These are phyloP conservation scores for Nomada flava DNA, from an alignment of 2,888 invertebrate genomes.

Conservation along the genomic window DNA sequence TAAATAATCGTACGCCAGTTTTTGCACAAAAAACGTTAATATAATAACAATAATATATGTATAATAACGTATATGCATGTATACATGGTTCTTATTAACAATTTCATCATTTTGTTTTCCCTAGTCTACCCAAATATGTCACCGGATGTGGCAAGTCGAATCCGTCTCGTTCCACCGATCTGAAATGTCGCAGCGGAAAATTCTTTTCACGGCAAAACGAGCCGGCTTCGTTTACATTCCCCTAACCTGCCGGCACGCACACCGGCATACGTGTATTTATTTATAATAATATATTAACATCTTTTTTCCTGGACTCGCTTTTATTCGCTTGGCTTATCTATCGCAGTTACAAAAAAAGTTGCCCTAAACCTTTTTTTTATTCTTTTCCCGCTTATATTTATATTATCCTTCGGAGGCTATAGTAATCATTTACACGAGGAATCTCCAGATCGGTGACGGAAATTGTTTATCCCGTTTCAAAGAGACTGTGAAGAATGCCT, in stretches of 20 bases:
- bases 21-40: conserved; percentile 70
- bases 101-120: conserved; percentile 73
- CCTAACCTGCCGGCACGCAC: conserved; percentile 49
- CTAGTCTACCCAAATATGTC: conserved; percentile 78
- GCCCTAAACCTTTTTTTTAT: conserved; percentile 68
- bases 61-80: conserved; percentile 71
- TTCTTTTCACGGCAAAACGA: conserved; percentile 35
- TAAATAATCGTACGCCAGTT: conserved; percentile 35
- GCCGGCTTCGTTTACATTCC: conserved; percentile 33
- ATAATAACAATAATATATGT: conserved; percentile 74
- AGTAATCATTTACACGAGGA: conserved; percentile 33
- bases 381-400: conserved; percentile 2
- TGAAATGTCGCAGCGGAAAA: not conserved
- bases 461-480: not conserved
- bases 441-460: conserved; percentile 15
- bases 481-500: not conserved
- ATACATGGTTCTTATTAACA: conserved; percentile 79
- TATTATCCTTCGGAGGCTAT: conserved; percentile 25
- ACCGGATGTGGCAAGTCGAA: conserved; percentile 59
- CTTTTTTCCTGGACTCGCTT: conserved; percentile 58
- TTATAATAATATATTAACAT: conserved; percentile 69
- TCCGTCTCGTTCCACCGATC: conserved; percentile 23
- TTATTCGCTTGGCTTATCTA: conserved; percentile 56
- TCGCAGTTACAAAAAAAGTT: conserved; percentile 66
- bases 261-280: conserved; percentile 66